Base-by-base conservation (phyloP, 2,888 invertebrate species). In the Atherix ibis region DNA sequence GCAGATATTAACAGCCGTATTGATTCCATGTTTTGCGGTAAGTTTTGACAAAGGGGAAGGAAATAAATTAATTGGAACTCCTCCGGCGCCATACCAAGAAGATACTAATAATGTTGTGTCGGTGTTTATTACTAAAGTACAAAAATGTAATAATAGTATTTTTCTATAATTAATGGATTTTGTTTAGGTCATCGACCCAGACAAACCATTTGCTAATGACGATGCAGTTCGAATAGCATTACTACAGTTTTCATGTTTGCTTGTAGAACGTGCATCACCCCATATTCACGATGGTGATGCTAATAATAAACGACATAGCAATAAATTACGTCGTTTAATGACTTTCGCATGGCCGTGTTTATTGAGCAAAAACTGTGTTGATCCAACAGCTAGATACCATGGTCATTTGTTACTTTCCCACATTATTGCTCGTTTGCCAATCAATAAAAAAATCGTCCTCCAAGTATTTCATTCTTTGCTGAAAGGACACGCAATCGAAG, bases 331-430 rank as follows among this genome's bases (percentile, higher is more conserved):
- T 4, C 67, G 89, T 18, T 67, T 98, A 33, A 97, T 98, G 94
- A 92, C 94, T 0, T 98, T 94, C 62, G 97, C 97, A 1, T 98
- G 98, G 97, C 97, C 97, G 0, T 97, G 94, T 59, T 65, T 98
- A 34, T 67, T 92, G 2, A 82, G 82, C 16, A 94, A 92, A 58
- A 91, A 87, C 52, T 92, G 88, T 53, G 91, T 94, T 0, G 97
- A 97, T 62, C 92, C 95, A 1, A 88, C 94, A 3, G 92, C 94
- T 3, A 77, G 89, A 48, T 98, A 97, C 61, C 94, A 97, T 53
- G 98, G 97, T 0, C 97, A 97, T 61, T 66, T 95, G 31, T 65
- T 98, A 31, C 68, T 98, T 12, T 85, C 92, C 38, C 95, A 97
- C 53, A 94, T 98, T 45, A 97, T 98, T 47, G 89, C 94, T 13